Conservation (phyloP, 2,888 invertebrate species). For the Parascotia fuliginaria region DNA sequence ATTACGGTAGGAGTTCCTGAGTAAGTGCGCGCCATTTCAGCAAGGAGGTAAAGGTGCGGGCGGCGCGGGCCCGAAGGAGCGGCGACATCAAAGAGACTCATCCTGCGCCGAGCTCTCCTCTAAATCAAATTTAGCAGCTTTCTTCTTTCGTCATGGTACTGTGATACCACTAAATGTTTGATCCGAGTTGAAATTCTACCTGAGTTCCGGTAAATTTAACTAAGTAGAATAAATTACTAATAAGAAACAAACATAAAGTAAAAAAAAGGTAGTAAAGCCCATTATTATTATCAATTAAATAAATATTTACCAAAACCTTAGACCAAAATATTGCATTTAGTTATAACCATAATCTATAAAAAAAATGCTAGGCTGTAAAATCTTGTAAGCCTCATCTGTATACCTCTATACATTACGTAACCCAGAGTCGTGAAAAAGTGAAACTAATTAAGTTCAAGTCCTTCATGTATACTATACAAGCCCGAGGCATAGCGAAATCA, state of each 20-base stretch:
- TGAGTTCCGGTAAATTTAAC: constrained; percentile 26
- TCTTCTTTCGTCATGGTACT: constrained; percentile 72
- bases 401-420: too few relatives aligned
- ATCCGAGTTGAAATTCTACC: constrained; percentile 44
- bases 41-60: constrained; percentile 52
- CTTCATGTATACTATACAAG: constrained; percentile 66
- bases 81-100: constrained; percentile 81
- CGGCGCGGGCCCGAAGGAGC: constrained; percentile 54
- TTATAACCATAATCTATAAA: too few relatives aligned
- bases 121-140: constrained; percentile 83
- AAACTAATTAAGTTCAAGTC: constrained; percentile 61
- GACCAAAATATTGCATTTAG: too few relatives aligned
- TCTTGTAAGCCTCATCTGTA: too few relatives aligned
- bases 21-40: constrained; percentile 81
- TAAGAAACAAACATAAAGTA: too few relatives aligned
- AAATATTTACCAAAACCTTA: too few relatives aligned
- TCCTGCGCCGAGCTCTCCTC: constrained; percentile 65
- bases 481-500: constrained; percentile 67
- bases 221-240: too few relatives aligned
- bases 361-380: too few relatives aligned
- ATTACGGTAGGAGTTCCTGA: constrained; percentile 80
- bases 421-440: constrained; percentile 40
- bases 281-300: too few relatives aligned
- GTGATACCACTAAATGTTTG: constrained; percentile 57
- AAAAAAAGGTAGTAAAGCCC: too few relatives aligned